Evolutionary conservation across 2,113 vertebrate species (phyloP).

Genomic region (Willisornis vidua): DNA sequence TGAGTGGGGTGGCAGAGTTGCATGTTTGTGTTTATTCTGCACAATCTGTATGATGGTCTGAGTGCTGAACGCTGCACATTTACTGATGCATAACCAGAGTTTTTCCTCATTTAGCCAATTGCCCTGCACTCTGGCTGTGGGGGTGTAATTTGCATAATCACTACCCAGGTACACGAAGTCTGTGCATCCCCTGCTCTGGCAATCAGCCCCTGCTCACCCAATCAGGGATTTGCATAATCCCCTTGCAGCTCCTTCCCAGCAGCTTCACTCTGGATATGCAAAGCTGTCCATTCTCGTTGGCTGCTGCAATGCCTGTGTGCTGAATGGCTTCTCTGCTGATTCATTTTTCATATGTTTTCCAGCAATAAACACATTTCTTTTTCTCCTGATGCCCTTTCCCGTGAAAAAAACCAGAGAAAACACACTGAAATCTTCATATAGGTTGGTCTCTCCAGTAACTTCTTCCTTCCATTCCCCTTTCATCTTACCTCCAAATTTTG

Average conservation of each 20-base stretch:
- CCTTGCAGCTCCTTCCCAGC: conserved; percentile 50
- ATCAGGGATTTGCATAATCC: conserved; percentile 67
- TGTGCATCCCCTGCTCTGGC: conserved; percentile 30
- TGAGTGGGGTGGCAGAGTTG: accelerated
- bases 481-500: background rate
- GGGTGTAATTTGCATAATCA: conserved; percentile 47
- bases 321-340: background rate
- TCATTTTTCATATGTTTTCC: background rate
- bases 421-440: background rate
- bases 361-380: background rate
- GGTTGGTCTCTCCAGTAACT: background rate
- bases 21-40: background rate
- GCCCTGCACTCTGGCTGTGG: conserved; percentile 31
- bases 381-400: background rate
- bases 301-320: conserved; percentile 24
- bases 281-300: conserved; percentile 52
- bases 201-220: conserved; percentile 61
- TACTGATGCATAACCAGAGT: background rate
- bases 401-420: background rate
- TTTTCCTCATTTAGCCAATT: conserved; percentile 45
- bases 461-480: background rate
- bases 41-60: background rate
- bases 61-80: background rate
- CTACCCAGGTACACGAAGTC: conserved; percentile 29
- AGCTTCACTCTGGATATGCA: conserved; percentile 45